phyloP scores from a whole-genome alignment of 2,888 invertebrate genomes.

The Notodonta dromedarius region DNA sequence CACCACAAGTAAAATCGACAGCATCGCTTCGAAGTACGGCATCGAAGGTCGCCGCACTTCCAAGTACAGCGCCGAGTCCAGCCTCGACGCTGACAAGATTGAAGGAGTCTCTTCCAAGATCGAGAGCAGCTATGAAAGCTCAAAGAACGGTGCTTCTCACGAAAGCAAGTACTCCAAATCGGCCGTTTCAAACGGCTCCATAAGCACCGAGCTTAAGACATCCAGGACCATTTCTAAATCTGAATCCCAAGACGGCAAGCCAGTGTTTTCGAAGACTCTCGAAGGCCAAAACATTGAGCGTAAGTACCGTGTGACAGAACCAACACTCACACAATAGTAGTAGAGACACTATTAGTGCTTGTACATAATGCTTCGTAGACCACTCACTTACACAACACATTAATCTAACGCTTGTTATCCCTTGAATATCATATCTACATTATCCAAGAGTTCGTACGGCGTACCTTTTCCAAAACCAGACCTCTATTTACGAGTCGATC shows the following conservation, averaged over 20 bases:
- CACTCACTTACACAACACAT: conserved; percentile 76
- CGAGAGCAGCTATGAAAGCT: conserved; percentile 60
- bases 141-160: conserved; percentile 59
- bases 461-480: conserved; percentile 12
- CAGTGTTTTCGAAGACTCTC: conserved; percentile 89
- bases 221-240: conserved; percentile 56
- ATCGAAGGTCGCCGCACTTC: conserved; percentile 31
- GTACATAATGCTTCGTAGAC: conserved; percentile 78
- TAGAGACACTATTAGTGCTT: conserved; percentile 75
- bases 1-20: conserved; percentile 39
- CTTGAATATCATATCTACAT: conserved; percentile 36
- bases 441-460: conserved; percentile 62
- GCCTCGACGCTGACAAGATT: conserved; percentile 55
- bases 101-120: conserved; percentile 59
- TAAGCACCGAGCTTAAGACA: conserved; percentile 54
- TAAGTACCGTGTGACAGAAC: conserved; percentile 80
- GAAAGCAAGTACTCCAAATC: conserved; percentile 67
- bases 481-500: conserved; percentile 7
- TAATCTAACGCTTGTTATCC: conserved; percentile 63
- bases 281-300: conserved; percentile 91
- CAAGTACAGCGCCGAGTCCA: conserved; percentile 52
- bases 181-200: conserved; percentile 65
- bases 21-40: conserved; percentile 44
- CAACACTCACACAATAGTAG: conserved; percentile 41
- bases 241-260: conserved; percentile 83